A percentile compares a stretch with the other conserved stretches of the same genome.
These are phyloP conservation scores for Hestina assimilis DNA, from an alignment of 1,140 invertebrate species.

Conservation along the genomic window DNA sequence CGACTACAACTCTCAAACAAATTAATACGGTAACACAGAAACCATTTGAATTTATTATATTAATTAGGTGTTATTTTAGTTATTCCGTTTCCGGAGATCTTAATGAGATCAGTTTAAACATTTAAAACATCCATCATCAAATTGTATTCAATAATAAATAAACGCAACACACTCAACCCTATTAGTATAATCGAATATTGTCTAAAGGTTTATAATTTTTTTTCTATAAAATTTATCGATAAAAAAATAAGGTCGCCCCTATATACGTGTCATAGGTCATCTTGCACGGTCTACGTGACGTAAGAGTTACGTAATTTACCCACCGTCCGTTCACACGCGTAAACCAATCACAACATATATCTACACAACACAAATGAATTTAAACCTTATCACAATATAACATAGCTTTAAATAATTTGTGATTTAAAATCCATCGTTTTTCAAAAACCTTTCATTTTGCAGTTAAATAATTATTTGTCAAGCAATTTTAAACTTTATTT, in stretches of 20 bases:
- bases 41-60: no score
- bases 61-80: no score
- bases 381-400: slow-evolving; percentile 2
- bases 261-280: slow-evolving; percentile 31
- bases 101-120: no score
- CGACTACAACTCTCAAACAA: no score
- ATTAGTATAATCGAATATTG: no score
- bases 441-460: neutral
- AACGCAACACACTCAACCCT: no score
- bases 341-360: slow-evolving; percentile 16
- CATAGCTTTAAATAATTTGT: neutral
- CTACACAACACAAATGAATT: neutral
- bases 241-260: slow-evolving; percentile 9
- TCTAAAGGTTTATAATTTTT: no score
- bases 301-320: slow-evolving; percentile 35
- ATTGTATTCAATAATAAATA: no score
- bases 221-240: neutral
- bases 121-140: no score
- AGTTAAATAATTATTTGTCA: neutral
- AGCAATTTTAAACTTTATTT: neutral
- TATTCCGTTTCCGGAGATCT: no score
- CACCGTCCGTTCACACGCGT: slow-evolving; percentile 32
- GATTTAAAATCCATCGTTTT: neutral
- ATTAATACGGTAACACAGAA: no score
- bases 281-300: slow-evolving; percentile 23